phyloP scores from a whole-genome alignment of 1,140 invertebrate genomes.

The Sesamia nonagrioides region DNA sequence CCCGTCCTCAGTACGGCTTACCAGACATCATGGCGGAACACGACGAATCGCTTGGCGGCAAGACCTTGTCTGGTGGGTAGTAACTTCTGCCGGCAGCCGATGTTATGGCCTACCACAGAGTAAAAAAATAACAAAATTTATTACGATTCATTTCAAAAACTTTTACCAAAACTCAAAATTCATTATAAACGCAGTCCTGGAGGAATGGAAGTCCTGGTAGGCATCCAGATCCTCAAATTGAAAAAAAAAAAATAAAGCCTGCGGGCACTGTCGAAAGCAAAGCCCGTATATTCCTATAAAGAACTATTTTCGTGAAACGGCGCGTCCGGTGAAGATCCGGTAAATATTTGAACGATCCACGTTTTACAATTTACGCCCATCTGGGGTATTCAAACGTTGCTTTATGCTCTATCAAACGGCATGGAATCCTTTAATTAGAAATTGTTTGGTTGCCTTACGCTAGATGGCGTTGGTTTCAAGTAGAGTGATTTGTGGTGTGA shows the following conservation, averaged over 20 bases:
- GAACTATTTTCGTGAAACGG: slow-evolving; percentile 44
- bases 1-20: no score
- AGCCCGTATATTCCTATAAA: slow-evolving; percentile 52
- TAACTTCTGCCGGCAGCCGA: no score
- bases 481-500: neutral
- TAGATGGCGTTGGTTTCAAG: slow-evolving; percentile 1
- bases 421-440: slow-evolving; percentile 78
- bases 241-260: slow-evolving; percentile 2
- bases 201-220: no score
- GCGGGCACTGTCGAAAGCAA: neutral
- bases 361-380: slow-evolving; percentile 80
- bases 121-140: no score
- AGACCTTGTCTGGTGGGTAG: no score
- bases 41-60: no score
- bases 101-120: no score
- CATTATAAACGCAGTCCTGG: neutral
- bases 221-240: neutral
- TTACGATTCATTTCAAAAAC: no score
- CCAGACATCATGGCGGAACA: no score
- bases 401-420: slow-evolving; percentile 69
- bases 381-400: slow-evolving; percentile 62
- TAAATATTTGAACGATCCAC: slow-evolving; percentile 81
- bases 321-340: slow-evolving; percentile 67
- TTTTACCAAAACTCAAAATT: no score
- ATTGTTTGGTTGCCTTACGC: slow-evolving; percentile 51